Percentiles rank a stretch among this genome's conserved stretches.
Evolutionary conservation across 2,888 invertebrate species (phyloP).

Genomic region (Gymnoscelis rufifasciata): DNA sequence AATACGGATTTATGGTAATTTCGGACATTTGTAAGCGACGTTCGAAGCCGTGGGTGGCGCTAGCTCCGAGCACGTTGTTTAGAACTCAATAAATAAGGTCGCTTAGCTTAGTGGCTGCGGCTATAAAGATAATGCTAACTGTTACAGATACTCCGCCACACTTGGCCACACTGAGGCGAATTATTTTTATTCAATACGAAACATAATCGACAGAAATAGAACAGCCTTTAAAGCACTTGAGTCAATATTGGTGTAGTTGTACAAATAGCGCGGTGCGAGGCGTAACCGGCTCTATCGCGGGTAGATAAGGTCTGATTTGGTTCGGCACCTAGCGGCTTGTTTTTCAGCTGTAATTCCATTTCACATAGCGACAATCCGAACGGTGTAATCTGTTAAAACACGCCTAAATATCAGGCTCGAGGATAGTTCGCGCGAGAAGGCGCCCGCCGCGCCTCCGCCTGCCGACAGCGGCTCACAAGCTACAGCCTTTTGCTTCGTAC

Average conservation of each 20-base stretch:
- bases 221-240: constrained; percentile 40
- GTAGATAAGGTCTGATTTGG: constrained; percentile 1
- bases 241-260: constrained; percentile 39
- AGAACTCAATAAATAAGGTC: not conserved
- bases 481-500: constrained; percentile 22
- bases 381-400: constrained; percentile 23
- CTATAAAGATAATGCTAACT: not conserved
- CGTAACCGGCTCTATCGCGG: constrained; percentile 4
- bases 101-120: not conserved
- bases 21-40: not conserved
- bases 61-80: not conserved
- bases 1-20: not conserved
- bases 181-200: constrained; percentile 5
- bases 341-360: constrained; percentile 19
- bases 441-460: too few relatives aligned
- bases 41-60: not conserved
- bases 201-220: constrained; percentile 40
- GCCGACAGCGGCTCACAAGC: too few relatives aligned
- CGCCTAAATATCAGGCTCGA: constrained; percentile 17
- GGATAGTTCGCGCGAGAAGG: too few relatives aligned
- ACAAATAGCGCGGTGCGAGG: constrained; percentile 27
- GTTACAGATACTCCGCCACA: too few relatives aligned
- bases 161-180: too few relatives aligned
- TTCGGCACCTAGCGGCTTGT: constrained; percentile 9
- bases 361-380: constrained; percentile 25